Evolutionary conservation across 2,113 vertebrate species (phyloP).

Genomic region (Fulmarus glacialis): DNA sequence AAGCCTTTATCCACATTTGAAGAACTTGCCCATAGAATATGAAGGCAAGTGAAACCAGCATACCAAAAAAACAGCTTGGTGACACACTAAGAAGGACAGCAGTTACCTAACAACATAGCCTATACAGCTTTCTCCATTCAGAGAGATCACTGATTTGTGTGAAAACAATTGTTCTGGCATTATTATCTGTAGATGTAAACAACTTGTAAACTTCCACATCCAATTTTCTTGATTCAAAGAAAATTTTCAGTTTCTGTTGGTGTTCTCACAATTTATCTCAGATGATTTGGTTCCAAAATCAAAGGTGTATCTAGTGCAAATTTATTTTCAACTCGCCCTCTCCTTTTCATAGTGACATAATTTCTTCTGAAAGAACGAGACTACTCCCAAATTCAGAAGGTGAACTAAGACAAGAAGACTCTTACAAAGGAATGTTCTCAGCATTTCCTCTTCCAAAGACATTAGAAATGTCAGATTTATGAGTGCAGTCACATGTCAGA

Average conservation of each 20-base stretch:
- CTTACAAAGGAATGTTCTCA: neutral
- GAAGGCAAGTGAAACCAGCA: neutral
- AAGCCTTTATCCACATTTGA: neutral
- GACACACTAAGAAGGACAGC: neutral
- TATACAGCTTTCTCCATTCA: neutral
- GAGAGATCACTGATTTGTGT: neutral
- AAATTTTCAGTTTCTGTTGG: neutral
- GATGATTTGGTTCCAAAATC: neutral
- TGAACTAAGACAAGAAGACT: neutral
- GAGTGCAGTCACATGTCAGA: neutral
- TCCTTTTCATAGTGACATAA: neutral
- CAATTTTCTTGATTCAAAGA: neutral
- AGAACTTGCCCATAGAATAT: neutral
- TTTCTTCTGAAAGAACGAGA: neutral
- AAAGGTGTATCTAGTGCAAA: neutral
- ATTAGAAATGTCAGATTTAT: neutral
- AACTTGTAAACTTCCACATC: neutral
- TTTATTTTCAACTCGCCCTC: neutral
- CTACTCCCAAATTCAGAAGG: neutral
- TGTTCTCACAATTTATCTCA: neutral
- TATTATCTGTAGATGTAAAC: neutral
- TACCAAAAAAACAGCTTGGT: neutral
- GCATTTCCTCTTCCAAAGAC: neutral
- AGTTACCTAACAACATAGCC: neutral
- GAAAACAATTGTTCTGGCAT: fast-evolving